These are phyloP conservation scores for Cassiopea andromeda DNA, from an alignment of 30 jellyfish, hydroid and myxozoan species.

Conservation along the genomic window DNA sequence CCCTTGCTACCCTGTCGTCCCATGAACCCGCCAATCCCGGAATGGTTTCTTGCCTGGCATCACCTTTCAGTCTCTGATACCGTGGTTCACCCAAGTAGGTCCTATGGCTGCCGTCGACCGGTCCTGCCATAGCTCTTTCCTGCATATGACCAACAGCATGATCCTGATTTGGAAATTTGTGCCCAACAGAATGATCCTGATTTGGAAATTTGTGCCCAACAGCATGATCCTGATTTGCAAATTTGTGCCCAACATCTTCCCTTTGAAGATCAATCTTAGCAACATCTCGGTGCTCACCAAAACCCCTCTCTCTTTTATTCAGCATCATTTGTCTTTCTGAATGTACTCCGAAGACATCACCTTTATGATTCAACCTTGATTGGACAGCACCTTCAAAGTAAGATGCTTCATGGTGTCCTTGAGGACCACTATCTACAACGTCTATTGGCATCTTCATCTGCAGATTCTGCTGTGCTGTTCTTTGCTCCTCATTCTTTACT, in stretches of 20 bases:
- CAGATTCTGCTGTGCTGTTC: not conserved
- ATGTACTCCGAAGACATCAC: not conserved
- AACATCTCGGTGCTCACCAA: not conserved
- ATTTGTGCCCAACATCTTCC: not conserved
- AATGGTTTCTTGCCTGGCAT: not conserved
- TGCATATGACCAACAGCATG: not conserved
- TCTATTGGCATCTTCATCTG: not conserved
- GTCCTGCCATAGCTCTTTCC: not conserved
- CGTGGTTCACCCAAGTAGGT: too few species aligned
- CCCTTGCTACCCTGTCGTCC: not conserved
- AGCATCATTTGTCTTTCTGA: not conserved
- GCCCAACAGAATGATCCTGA: not conserved
- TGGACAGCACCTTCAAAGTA: not conserved
- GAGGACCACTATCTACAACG: not conserved
- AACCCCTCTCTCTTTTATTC: not conserved
- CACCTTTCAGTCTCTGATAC: not conserved
- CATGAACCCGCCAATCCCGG: slow-evolving; percentile 2
- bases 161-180: not conserved
- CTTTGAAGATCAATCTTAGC: not conserved
- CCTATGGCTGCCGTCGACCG: not conserved
- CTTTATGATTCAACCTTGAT: not conserved
- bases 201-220: not conserved
- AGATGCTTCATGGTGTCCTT: not conserved
- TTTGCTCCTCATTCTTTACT: not conserved
- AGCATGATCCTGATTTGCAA: not conserved